phyloP scores from a whole-genome alignment of 2,797 vertebrate genomes.

The Rhinophrynus dorsalis region DNA sequence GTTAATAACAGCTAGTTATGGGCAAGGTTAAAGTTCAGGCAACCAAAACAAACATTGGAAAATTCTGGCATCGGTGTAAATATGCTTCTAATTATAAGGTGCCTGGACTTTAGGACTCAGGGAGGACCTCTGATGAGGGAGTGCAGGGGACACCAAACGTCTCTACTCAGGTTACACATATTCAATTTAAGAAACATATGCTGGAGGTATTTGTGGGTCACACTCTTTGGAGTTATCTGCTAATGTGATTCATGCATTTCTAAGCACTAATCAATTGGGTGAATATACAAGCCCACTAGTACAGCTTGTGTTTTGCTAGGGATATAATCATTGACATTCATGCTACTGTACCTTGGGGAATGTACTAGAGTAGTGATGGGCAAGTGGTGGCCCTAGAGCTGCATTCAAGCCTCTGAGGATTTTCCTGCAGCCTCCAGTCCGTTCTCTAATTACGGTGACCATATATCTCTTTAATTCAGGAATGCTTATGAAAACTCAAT shows the following conservation, averaged over 20 bases:
- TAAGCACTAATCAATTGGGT: conserved; percentile 16
- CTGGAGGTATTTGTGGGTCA: background rate
- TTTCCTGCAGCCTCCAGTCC: too few relatives aligned
- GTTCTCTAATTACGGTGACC: too few relatives aligned
- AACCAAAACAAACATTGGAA: conserved; percentile 44
- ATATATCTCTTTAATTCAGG: background rate
- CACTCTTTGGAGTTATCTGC: conserved; percentile 10
- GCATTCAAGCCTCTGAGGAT: too few relatives aligned
- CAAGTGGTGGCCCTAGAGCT: too few relatives aligned
- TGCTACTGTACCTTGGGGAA: too few relatives aligned
- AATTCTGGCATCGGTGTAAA: conserved; percentile 32
- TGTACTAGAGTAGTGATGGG: too few relatives aligned
- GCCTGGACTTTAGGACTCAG: conserved; percentile 31
- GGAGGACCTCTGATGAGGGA: conserved; percentile 26
- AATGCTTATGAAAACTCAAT: background rate
- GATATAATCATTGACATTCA: too few relatives aligned
- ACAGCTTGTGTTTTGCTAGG: too few relatives aligned
- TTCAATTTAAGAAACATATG: conserved; percentile 26
- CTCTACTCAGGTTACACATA: conserved; percentile 28
- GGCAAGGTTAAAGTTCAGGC: conserved; percentile 31
- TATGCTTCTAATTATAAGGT: conserved; percentile 49
- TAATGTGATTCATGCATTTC: conserved; percentile 24
- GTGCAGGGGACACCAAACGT: conserved; percentile 10
- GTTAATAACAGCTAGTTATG: conserved; percentile 38
- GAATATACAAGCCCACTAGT: too few relatives aligned